A percentile compares a stretch with the other conserved stretches of the same genome.
Conservation (phyloP, 2,888 invertebrate species). For the Allolobophora icterica region DNA sequence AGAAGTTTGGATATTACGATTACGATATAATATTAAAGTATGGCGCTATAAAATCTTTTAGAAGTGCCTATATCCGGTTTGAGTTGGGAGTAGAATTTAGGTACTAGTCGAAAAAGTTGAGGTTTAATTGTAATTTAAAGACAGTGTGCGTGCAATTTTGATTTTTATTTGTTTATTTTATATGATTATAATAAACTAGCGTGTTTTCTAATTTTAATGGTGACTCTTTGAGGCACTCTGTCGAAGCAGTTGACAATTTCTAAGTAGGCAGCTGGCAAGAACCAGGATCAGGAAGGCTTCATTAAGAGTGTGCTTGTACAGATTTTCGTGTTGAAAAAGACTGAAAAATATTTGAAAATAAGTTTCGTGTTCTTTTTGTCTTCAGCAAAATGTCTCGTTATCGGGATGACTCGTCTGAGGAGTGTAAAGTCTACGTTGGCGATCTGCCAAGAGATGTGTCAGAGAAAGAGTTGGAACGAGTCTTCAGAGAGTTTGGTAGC, state of each 20-base stretch:
- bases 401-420: not conserved
- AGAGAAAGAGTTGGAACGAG: constrained; percentile 12
- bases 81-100: not conserved
- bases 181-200: not conserved
- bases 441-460: constrained; percentile 20
- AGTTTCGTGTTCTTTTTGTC: not conserved
- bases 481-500: constrained; percentile 28
- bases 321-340: not conserved
- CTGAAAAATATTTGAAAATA: not conserved
- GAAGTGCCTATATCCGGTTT: not conserved
- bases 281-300: not conserved
- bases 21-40: too few relatives aligned
- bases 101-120: not conserved
- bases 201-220: not conserved
- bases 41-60: too few relatives aligned
- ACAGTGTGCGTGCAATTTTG: not conserved
- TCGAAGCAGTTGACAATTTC: not conserved
- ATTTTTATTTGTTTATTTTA: not conserved
- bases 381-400: not conserved
- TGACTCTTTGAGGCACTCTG: not conserved
- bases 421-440: constrained; percentile 22
- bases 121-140: not conserved
- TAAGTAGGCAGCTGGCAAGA: not conserved
- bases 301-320: not conserved
- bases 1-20: too few relatives aligned